phyloP scores from a whole-genome alignment of 1,140 invertebrate species.

The Laupala kohalensis region DNA sequence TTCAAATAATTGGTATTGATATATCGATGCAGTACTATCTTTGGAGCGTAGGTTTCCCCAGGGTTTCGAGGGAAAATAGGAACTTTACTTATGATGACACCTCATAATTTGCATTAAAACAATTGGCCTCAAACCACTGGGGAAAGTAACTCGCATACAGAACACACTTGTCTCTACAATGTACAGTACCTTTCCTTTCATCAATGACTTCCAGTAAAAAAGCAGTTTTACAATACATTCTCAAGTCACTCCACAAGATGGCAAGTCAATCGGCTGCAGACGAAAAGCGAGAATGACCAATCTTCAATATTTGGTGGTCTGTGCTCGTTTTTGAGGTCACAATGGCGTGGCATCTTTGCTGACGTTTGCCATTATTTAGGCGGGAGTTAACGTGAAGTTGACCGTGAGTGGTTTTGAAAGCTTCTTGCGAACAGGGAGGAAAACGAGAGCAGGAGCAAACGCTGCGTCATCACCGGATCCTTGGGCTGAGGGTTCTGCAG shows the following conservation, averaged over 20 bases:
- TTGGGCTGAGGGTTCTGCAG: no score
- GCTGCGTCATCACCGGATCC: constrained; percentile 28
- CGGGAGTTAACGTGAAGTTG: constrained; percentile 82
- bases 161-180: background rate
- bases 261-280: no score
- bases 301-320: constrained; percentile 1
- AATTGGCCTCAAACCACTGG: background rate
- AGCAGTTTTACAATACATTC: no score
- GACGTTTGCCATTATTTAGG: constrained; percentile 34
- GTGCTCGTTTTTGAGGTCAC: constrained; percentile 2
- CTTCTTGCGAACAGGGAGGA: constrained; percentile 76
- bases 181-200: no score
- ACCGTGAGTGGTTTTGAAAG: constrained; percentile 67
- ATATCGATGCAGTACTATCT: background rate
- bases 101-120: background rate
- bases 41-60: background rate
- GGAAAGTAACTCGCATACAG: background rate
- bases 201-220: no score
- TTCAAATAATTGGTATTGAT: no score
- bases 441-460: constrained; percentile 79
- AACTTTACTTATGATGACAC: background rate
- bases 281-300: background rate
- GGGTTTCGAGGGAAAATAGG: background rate
- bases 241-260: no score
- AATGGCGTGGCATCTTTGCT: background rate